Base-by-base conservation (phyloP, 1,140 invertebrate genomes). In the Zaprionus lachaisei region DNA sequence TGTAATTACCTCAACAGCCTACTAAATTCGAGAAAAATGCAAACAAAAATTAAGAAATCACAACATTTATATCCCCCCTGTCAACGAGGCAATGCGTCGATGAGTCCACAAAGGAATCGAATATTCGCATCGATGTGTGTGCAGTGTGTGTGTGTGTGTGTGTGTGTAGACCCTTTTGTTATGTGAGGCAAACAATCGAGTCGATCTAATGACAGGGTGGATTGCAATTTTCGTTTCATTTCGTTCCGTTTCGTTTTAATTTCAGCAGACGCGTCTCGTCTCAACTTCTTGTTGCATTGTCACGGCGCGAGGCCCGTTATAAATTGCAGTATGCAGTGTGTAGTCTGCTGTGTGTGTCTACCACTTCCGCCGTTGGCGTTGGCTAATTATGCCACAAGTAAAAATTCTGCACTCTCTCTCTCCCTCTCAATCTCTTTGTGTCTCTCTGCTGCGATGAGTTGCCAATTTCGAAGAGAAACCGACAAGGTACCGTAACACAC, bases 31-130 rank as follows among this genome's bases (percentile, higher is more conserved):
- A 85, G 89, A 91, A 91, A 91, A 91, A 91, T 91, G 83, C 84
- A 91, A 92, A 92, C 90, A 92, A 86, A 91, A 91, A 91, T 91
- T 91, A 92, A 91, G 89, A 92, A 92, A 91, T 91, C 89, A 91
- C 90, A 91, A 91, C 89, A 91, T 91, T 91, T 91, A 91, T 91
- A 82, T 89, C 81, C 90, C 82, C 82, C 77, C 89, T 84, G 82
- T 84, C 82, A 84, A 84, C 79, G 81, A 81, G 68, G 60, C 73
- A 72, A 72, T 34, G 73, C 70, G 61, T 44, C 66, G 69, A 74
- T 63, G 67, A 65, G 34, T 75, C 67, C 31, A 28, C 47, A 72
- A 72, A 56, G 69, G 37, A 58, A 34, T 47, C 44, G 65, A 7
- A 65, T 49, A 71, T 60, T 70, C 63, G 49, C 17, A 65, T 15